Percentiles rank a stretch among this genome's conserved stretches.
phyloP scores from a whole-genome alignment of 2,888 invertebrate species.

The Diabrotica balteata region DNA sequence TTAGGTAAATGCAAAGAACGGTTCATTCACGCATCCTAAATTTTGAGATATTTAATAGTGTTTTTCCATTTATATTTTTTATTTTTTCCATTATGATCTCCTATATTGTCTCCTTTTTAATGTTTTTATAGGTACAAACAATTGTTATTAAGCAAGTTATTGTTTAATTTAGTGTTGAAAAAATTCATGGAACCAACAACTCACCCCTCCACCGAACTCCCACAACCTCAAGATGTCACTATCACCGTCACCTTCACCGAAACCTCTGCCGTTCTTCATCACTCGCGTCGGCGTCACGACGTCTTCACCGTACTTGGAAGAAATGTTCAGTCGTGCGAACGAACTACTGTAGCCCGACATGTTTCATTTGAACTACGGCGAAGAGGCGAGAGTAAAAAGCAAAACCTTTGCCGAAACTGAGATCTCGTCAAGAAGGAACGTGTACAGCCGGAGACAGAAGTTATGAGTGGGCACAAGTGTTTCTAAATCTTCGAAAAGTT shows the following conservation, averaged over 20 bases:
- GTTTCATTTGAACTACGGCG: slow-evolving; percentile 14
- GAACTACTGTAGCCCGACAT: slow-evolving; percentile 43
- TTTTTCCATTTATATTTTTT: no score
- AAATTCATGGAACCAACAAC: neutral
- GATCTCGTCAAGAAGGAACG: slow-evolving; percentile 6
- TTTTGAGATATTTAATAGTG: no score
- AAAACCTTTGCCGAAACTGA: slow-evolving; percentile 23
- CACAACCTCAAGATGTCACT: slow-evolving; percentile 16
- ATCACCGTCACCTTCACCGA: slow-evolving; percentile 8
- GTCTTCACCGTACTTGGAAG: slow-evolving; percentile 30
- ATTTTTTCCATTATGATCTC: no score
- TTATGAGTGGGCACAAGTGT: neutral
- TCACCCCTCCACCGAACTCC: slow-evolving; percentile 26
- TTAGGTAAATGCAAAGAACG: no score
- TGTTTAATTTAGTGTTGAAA: neutral
- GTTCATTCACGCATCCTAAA: no score
- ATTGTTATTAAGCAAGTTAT: no score
- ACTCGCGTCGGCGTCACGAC: slow-evolving; percentile 21
- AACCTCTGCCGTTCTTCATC: slow-evolving; percentile 34
- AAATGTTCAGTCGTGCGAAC: slow-evolving; percentile 35
- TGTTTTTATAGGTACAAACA: no score
- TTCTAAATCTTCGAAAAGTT: slow-evolving; percentile 6
- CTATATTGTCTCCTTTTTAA: no score
- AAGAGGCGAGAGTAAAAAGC: slow-evolving; percentile 16
- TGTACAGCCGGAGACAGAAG: no score